Evolutionary conservation across 2,888 invertebrate species (phyloP), one percentile per base, ranked within the genome.

Genomic region (Ephialtes manifestator): DNA sequence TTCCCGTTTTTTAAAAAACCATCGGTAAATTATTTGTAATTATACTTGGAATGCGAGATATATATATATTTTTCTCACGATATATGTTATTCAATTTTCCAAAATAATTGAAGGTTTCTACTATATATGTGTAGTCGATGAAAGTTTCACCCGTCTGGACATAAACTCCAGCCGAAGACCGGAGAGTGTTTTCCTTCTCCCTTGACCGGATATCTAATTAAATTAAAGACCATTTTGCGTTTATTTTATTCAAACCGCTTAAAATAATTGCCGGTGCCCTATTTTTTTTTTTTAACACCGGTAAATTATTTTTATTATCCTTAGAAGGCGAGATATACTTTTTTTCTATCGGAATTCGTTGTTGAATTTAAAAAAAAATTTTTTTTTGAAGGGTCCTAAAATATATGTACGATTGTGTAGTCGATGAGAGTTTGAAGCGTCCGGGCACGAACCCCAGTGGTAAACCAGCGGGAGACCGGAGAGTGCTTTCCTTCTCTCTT

Each of bases 181-280:
- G 20, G 18, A 31, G 28, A 15, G 60, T 28, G 28, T n/a, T 74
- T 63, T 35, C 35, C 48, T 71, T 55, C 28, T 20, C 39, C 60
- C 53, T 72, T 65, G 10, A 53, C 63, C 76, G 70, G 70, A 82
- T 82, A 82, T 82, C 71, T 24, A 24, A 24, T 24, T 24, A 24
- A 24, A 24, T 24, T 24, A 24, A 24, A 2, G 24, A 24, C 24
- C 24, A 24, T 24, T 24, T 24, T 24, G 24, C 24, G 24, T 24
- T 24, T 1, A 24, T 24, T 24, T 24, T 24, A 24, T 24, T 24
- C 24, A 24, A 24, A 24, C 24, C 24, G 1, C 24, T 24, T 24
- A 24, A 24, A 24, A 1, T 24, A 24, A 24, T 24, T 24, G 24
- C 24, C 24, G 24, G 24, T 24, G 2, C 24, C 24, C 24, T 24